phyloP scores from a whole-genome alignment of 2,888 invertebrate genomes.

The Junonia oenone region DNA sequence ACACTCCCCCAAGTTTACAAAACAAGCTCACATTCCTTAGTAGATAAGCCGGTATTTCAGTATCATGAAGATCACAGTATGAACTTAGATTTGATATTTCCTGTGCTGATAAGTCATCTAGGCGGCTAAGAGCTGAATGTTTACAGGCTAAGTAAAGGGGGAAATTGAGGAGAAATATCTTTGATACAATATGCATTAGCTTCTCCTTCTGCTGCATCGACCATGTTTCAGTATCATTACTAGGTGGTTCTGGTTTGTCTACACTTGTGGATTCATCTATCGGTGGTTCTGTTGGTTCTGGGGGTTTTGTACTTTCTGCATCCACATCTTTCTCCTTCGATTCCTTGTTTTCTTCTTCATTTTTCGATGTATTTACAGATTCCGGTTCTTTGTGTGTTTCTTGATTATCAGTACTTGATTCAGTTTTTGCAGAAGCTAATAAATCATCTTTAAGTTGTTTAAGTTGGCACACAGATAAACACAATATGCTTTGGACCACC shows the following conservation, averaged over 20 bases:
- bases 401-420: conserved; percentile 43
- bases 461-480: conserved; percentile 89
- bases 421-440: conserved; percentile 55
- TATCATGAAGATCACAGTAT: conserved; percentile 95
- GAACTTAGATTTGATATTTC: conserved; percentile 89
- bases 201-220: conserved; percentile 91
- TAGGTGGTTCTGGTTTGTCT: conserved; percentile 39
- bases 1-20: conserved; percentile 93
- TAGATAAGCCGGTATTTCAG: conserved; percentile 94
- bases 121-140: conserved; percentile 87
- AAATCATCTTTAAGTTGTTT: conserved; percentile 84
- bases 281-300: conserved; percentile 41
- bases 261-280: conserved; percentile 11
- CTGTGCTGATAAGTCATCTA: conserved; percentile 90
- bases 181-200: conserved; percentile 91
- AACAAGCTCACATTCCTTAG: conserved; percentile 95
- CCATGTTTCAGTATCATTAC: conserved; percentile 80
- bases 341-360: conserved; percentile 43
- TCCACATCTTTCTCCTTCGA: conserved; percentile 41
- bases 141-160: conserved; percentile 93
- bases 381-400: conserved; percentile 45
- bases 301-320: conserved; percentile 39
- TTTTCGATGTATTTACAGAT: conserved; percentile 39
- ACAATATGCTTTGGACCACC: conserved; percentile 92
- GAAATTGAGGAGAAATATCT: conserved; percentile 92